Evolutionary conservation across 2,113 vertebrate species (phyloP).

Genomic region (Piprites chloris): DNA sequence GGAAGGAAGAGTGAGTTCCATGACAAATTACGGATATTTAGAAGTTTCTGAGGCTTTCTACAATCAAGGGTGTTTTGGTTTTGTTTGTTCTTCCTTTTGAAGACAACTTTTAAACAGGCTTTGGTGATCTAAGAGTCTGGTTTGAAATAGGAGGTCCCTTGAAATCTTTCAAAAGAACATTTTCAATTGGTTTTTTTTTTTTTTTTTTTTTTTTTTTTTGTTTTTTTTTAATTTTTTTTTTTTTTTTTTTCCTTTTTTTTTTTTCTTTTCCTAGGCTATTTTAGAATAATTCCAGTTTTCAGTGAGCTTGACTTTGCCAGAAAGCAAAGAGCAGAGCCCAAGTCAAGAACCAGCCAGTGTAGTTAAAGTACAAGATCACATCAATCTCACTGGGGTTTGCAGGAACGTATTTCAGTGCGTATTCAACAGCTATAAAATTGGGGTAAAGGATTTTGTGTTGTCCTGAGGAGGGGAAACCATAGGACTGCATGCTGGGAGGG

Average conservation of each 20-base stretch:
- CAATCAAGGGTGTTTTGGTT: not conserved
- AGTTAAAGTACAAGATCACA: not conserved
- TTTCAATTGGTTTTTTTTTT: fast-evolving
- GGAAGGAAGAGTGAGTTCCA: not conserved
- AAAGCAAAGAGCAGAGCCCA: not conserved
- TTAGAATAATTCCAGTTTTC: not conserved
- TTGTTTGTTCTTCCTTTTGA: not conserved
- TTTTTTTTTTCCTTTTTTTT: fast-evolving
- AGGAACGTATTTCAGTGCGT: not conserved
- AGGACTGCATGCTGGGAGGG: not conserved
- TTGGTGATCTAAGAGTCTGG: not conserved
- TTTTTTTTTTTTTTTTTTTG: not conserved
- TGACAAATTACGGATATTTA: not conserved
- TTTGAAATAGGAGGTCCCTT: not conserved
- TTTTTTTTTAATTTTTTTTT: not conserved
- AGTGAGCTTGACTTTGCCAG: not conserved
- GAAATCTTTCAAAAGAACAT: not conserved
- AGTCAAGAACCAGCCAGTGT: not conserved
- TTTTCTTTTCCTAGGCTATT: not conserved
- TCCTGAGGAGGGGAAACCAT: not conserved
- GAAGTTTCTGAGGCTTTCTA: not conserved
- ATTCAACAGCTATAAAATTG: not conserved
- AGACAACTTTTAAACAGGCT: not conserved
- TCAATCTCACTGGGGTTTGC: not conserved
- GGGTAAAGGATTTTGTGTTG: not conserved